These are phyloP conservation scores for Brachionus rotundiformis DNA, from an alignment of 1,140 invertebrate genomes.

Conservation along the genomic window DNA sequence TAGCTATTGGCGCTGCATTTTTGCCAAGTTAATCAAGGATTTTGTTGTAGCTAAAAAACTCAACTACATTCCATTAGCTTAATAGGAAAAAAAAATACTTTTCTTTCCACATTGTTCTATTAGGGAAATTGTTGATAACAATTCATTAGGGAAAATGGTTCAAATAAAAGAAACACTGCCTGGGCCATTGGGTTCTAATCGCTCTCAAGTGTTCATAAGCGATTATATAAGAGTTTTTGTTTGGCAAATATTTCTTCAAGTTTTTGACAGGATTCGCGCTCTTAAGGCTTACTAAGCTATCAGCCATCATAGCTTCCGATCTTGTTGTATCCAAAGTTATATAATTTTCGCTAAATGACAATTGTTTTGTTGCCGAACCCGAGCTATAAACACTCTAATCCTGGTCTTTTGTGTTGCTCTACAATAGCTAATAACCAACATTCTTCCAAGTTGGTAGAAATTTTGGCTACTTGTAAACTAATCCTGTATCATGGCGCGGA, in stretches of 20 bases:
- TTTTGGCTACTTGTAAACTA: too few relatives aligned
- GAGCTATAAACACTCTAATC: background rate
- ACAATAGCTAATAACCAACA: too few relatives aligned
- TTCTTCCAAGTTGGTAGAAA: too few relatives aligned
- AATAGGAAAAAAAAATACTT: background rate
- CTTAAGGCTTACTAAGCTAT: background rate
- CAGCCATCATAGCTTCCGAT: background rate
- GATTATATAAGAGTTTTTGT: constrained; percentile 1
- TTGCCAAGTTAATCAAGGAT: background rate
- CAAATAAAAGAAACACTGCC: too few relatives aligned
- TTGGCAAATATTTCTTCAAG: background rate
- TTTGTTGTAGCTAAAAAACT: background rate
- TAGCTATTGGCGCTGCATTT: background rate
- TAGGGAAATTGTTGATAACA: background rate
- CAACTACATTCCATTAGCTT: background rate
- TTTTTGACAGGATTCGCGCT: background rate
- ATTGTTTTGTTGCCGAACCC: background rate
- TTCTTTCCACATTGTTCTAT: background rate
- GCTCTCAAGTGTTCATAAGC: background rate
- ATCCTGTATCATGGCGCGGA: too few relatives aligned
- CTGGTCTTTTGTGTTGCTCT: background rate
- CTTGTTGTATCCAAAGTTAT: background rate
- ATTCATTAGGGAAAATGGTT: too few relatives aligned
- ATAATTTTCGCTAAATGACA: background rate
- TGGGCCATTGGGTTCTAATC: background rate